Base-by-base conservation (phyloP, 2,113 vertebrate species). In the Nasalis larvatus region DNA sequence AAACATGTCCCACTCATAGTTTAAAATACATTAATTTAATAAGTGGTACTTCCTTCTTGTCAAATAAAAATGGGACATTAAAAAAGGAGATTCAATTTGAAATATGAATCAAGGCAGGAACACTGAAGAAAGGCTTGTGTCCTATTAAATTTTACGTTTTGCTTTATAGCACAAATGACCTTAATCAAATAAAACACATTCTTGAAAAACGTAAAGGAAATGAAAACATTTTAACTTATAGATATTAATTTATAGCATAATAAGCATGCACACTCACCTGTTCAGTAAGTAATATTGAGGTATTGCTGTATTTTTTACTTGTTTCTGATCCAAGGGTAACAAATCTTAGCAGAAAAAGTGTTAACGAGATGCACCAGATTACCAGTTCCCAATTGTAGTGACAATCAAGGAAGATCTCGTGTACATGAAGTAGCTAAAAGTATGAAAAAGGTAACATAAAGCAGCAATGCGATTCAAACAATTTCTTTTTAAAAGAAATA, bases 221-320 rank as follows among this genome's bases (percentile, higher is more conserved):
- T 69, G 35, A 71, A 95, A 94, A 58, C 40, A 93, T 58, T 90
- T 89, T 69, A 84, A 78, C 56, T 84, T 92, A 69, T 0, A 89
- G 35, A 89, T 74, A 94, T 30, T 81, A 77, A 80, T 18, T 89
- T 71, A 25, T 49, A 89, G 54, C 56, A 66, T 30, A 68, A 78
- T 30, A 94, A 94, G 89, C 81, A 95, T 7, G 47, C 0, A 96
- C 6, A 91, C 98, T 98, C 94, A 99, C 99, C 99, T 99, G 99
- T 96, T 99, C 99, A 16, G 99, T 99, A 97, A 99, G 99, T 98
- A 99, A 98, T 96, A 99, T 99, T 99, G 99, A 99, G 98, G 99
- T 99, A 99, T 99, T 99, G 99, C 99, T 99, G 98, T 99, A 99
- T 98, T 99, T 99, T 98, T 99, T 99, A 99, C 99, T 99, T 96